A percentile compares a stretch with the other conserved stretches of the same genome.
phyloP scores from a whole-genome alignment of 2,797 vertebrate genomes.

The Chlorospingus semifuscus region DNA sequence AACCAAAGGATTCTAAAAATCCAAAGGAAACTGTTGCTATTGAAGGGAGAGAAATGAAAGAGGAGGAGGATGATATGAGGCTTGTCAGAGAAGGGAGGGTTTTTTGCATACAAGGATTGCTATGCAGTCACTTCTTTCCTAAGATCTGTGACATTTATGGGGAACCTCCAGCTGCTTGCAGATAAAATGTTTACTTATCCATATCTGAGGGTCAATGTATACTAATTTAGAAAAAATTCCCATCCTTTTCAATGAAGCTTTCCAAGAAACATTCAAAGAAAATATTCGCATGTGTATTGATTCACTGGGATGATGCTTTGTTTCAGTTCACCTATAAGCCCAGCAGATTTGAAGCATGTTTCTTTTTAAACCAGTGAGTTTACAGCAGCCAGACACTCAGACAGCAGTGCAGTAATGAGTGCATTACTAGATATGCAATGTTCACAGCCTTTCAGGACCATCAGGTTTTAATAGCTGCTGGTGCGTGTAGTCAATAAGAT shows the following conservation, averaged over 20 bases:
- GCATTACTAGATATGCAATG: not conserved
- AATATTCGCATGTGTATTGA: not conserved
- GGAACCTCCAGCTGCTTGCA: not conserved
- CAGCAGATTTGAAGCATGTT: not conserved
- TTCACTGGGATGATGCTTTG: not conserved
- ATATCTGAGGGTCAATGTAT: not conserved
- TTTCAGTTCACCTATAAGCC: fast-evolving
- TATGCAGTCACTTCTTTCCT: not conserved
- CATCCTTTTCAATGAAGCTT: not conserved
- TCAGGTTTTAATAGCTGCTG: not conserved
- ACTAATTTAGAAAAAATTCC: not conserved
- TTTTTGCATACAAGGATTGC: not conserved
- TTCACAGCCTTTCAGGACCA: not conserved
- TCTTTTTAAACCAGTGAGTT: not conserved
- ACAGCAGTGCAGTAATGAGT: not conserved
- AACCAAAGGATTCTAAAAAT: not conserved
- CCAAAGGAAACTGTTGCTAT: not conserved
- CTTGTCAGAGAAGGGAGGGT: not conserved
- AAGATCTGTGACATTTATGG: not conserved
- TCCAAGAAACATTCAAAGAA: not conserved
- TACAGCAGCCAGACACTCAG: not conserved
- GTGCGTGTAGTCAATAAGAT: not conserved
- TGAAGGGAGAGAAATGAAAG: not conserved
- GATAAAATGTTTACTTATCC: not conserved
- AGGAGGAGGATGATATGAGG: not conserved